These are phyloP conservation scores for Varecia variegata DNA, from an alignment of 2,797 vertebrate species.

Conservation along the genomic window DNA sequence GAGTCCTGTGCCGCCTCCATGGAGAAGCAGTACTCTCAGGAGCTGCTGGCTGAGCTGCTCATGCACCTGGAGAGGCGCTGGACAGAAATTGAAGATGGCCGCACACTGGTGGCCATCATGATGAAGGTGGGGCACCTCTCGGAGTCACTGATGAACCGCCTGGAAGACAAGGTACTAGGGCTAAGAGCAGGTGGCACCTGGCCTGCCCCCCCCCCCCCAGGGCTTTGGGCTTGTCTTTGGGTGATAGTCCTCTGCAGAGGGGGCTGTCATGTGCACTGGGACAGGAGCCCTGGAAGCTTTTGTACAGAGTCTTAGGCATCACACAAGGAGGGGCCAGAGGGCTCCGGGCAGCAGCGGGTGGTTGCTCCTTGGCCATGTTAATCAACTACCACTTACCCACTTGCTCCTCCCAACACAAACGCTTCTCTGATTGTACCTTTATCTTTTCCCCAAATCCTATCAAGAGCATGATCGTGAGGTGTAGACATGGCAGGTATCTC, in stretches of 20 bases:
- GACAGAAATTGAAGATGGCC: constrained; percentile 89
- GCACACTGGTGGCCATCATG: constrained; percentile 85
- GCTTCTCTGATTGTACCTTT: neutral
- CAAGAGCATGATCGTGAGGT: rapidly evolving
- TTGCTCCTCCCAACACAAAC: neutral
- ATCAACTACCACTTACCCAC: neutral
- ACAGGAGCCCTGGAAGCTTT: neutral
- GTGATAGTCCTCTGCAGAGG: neutral
- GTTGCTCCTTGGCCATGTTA: no score
- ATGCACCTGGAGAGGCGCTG: constrained; percentile 94
- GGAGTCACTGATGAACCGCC: constrained; percentile 86
- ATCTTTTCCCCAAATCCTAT: neutral
- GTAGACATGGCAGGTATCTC: no score
- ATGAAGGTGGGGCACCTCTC: constrained; percentile 82
- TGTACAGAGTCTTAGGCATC: neutral
- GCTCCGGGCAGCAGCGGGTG: neutral
- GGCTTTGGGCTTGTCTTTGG: neutral
- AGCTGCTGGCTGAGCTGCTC: constrained; percentile 82
- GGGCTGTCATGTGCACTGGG: neutral
- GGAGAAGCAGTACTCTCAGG: constrained; percentile 61
- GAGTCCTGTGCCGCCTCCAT: constrained; percentile 67
- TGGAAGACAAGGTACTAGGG: constrained; percentile 93
- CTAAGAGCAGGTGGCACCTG: neutral
- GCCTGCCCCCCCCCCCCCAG: no score
- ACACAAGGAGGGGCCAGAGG: neutral